Percentiles rank a stretch among this genome's conserved stretches.
phyloP scores from a whole-genome alignment of 2,113 vertebrate genomes.

The Oreochromis spilurus region DNA sequence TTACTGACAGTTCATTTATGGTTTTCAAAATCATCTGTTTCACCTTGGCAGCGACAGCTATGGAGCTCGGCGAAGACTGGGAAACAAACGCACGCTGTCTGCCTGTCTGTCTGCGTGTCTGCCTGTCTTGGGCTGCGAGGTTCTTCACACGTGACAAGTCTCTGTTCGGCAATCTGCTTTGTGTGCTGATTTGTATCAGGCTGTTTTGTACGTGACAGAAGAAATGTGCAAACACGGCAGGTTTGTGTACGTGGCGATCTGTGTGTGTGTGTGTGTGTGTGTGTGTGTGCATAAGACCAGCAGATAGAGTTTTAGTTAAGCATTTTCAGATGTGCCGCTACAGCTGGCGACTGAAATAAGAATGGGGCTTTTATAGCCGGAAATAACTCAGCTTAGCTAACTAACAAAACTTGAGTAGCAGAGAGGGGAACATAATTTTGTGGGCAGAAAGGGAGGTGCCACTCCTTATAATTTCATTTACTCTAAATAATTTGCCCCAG shows the following conservation, averaged over 20 bases:
- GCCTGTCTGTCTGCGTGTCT: slow-evolving; percentile 8
- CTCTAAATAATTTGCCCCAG: slow-evolving; percentile 11
- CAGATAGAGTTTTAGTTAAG: slow-evolving; percentile 49
- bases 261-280: not conserved
- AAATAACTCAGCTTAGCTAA: slow-evolving; percentile 20
- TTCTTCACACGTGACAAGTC: slow-evolving; percentile 53
- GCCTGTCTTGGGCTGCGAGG: slow-evolving; percentile 9
- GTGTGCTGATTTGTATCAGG: slow-evolving; percentile 47
- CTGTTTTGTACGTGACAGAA: slow-evolving; percentile 16
- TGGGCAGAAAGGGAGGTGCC: not conserved
- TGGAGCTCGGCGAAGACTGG: slow-evolving; percentile 11
- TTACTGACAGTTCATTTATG: slow-evolving; percentile 43
- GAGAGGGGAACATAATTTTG: not conserved
- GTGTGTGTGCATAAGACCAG: slow-evolving; percentile 10
- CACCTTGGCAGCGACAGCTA: slow-evolving; percentile 45
- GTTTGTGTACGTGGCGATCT: not conserved
- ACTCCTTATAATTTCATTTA: not conserved
- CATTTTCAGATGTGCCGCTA: slow-evolving; percentile 41
- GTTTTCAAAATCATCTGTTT: slow-evolving; percentile 38
- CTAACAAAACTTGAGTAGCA: not conserved
- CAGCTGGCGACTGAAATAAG: slow-evolving; percentile 26
- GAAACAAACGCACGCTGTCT: slow-evolving; percentile 46
- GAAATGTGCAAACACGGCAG: slow-evolving; percentile 40
- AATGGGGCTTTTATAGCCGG: slow-evolving; percentile 23
- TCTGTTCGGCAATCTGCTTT: slow-evolving; percentile 37